Base-by-base conservation (phyloP, 1,140 invertebrate species). In the Heliconius melpomene region DNA sequence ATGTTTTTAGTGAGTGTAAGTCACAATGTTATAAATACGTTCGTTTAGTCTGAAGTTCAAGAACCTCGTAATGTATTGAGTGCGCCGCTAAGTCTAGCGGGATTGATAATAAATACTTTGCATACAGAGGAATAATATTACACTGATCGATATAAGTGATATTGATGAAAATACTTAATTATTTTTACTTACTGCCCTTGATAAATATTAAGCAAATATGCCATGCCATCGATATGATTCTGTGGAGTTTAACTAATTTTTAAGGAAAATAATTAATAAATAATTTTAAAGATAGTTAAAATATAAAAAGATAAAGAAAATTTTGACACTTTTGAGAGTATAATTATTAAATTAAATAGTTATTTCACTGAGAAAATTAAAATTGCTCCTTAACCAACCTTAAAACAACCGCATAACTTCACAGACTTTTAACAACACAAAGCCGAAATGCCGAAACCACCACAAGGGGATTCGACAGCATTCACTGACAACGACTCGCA, bases 41-140 rank as follows among this genome's bases (percentile, higher is more conserved):
- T 66, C 82, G 77, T 79, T 81, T 82, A 85, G 83, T 84, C 74
- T 78, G 86, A 90, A 91, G 90, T 91, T 91, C 89, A 90, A 82
- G 85, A 83, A 93, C 88, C 89, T 89, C 79, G 82, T 86, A 87
- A 87, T 90, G 85, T 86, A 87, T 87, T 81, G 82, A 79, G 38
- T 85, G 83, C 86, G 85, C 84, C 86, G 85, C 83, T 86, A 85
- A 76, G 88, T 90, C 90, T 90, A 89, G 82, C 85, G 79, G 72
- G n/a, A 66, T 66, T 66, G 60, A 23, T 66, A 66, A 66, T 66
- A 66, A 57, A 57, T 66, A 16, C 60, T 66, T 66, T 66, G 60
- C 60, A 26, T 66, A 46, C 40, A 13, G 13, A 46, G 3, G 40
- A 46, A 46, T 46, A 46, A 46, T 16, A 5, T 46, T 46, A 6